Conservation (phyloP, 2,113 vertebrate species). For the Crotalus horridus region DNA sequence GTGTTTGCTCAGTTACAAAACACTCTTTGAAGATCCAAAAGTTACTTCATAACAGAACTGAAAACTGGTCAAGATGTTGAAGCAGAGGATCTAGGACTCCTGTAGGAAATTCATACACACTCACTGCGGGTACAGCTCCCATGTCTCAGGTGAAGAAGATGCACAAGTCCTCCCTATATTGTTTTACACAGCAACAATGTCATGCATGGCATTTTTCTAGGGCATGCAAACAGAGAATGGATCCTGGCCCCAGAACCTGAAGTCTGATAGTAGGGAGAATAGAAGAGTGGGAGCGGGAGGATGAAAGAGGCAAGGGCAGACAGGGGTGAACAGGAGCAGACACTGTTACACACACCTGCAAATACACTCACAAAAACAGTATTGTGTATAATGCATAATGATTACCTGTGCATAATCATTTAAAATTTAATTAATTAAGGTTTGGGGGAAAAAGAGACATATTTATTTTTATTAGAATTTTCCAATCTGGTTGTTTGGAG, state of each 20-base stretch:
- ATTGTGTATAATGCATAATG: not conserved
- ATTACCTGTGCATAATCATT: not conserved
- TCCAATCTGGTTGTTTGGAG: not conserved
- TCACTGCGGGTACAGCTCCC: not conserved
- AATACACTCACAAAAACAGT: not conserved
- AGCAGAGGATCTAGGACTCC: not conserved
- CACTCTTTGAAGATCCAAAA: not conserved
- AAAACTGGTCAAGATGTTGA: not conserved
- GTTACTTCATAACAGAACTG: not conserved
- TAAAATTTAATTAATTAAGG: not conserved
- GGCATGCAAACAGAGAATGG: not conserved
- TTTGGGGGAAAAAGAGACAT: not conserved
- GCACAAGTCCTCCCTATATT: not conserved
- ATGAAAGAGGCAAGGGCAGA: not conserved
- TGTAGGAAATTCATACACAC: not conserved
- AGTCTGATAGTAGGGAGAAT: not conserved
- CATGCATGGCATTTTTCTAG: not conserved
- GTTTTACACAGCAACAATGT: not conserved
- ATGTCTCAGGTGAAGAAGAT: not conserved
- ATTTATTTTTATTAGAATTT: not conserved
- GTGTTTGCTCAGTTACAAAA: not conserved
- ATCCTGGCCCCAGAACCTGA: not conserved
- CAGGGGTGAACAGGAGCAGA: not conserved
- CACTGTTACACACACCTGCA: not conserved
- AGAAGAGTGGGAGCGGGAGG: not conserved